Evolutionary conservation across 2,888 invertebrate species (phyloP).

Genomic region (Onchidella celtica): DNA sequence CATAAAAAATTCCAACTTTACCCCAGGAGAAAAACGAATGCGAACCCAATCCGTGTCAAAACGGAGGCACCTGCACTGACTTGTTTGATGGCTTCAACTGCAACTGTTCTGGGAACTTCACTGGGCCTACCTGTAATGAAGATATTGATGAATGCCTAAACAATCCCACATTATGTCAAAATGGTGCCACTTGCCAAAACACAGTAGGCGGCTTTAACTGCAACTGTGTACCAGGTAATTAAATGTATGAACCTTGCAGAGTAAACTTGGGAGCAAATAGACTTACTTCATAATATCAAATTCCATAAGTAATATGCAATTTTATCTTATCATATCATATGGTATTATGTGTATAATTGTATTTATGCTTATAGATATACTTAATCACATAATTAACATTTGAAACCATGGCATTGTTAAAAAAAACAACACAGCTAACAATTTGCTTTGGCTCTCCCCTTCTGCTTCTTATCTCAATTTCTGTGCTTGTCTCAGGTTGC

Average conservation of each 20-base stretch:
- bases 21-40: slow-evolving; percentile 52
- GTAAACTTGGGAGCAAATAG: too few species aligned
- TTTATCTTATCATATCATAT: neutral
- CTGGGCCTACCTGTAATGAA: slow-evolving; percentile 53
- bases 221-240: slow-evolving; percentile 57
- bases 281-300: too few species aligned
- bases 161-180: slow-evolving; percentile 56
- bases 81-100: slow-evolving; percentile 57
- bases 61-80: slow-evolving; percentile 61
- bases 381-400: too few species aligned
- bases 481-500: too few species aligned
- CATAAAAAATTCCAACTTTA: too few species aligned
- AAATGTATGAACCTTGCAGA: neutral
- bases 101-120: slow-evolving; percentile 53
- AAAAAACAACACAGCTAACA: too few species aligned
- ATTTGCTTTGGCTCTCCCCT: too few species aligned
- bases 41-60: slow-evolving; percentile 59
- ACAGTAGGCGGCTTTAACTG: slow-evolving; percentile 57
- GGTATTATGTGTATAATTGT: neutral
- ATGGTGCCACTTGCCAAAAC: slow-evolving; percentile 63
- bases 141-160: slow-evolving; percentile 59
- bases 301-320: too few species aligned
- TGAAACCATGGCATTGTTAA: too few species aligned
- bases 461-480: too few species aligned
- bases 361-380: neutral